A percentile compares a stretch with the other conserved stretches of the same genome.
phyloP scores from a whole-genome alignment of 2,113 vertebrate genomes.

The Ranitomeya variabilis region DNA sequence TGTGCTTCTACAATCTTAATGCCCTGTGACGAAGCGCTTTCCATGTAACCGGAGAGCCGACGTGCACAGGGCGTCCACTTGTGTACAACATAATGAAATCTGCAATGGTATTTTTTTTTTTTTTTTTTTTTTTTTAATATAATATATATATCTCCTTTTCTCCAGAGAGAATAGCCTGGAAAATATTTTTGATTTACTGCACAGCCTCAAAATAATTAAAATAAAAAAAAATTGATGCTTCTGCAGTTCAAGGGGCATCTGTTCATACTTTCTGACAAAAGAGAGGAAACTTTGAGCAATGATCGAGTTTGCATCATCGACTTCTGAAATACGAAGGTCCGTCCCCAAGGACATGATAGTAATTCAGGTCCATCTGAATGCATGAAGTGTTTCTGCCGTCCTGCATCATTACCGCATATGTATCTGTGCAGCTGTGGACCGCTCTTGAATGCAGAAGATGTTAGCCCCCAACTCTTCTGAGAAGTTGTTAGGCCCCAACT shows the following conservation, averaged over 20 bases:
- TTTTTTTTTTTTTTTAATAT: neutral
- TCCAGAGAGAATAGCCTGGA: no score
- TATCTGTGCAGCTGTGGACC: constrained; percentile 8
- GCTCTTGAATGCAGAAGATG: neutral
- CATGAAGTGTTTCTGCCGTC: neutral
- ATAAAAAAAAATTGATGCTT: constrained; percentile 53
- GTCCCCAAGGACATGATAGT: neutral
- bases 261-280: constrained; percentile 36
- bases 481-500: neutral
- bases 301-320: neutral
- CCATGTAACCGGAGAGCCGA: neutral
- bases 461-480: neutral
- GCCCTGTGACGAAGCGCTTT: neutral
- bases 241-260: constrained; percentile 64
- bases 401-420: neutral
- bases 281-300: neutral
- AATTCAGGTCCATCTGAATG: neutral
- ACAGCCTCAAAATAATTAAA: constrained; percentile 68
- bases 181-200: neutral
- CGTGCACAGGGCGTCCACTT: no score
- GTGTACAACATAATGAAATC: no score
- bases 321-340: neutral
- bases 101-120: no score
- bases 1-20: neutral
- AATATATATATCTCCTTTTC: no score